phyloP scores from a whole-genome alignment of 2,113 vertebrate genomes.

The Connochaetes taurinus region DNA sequence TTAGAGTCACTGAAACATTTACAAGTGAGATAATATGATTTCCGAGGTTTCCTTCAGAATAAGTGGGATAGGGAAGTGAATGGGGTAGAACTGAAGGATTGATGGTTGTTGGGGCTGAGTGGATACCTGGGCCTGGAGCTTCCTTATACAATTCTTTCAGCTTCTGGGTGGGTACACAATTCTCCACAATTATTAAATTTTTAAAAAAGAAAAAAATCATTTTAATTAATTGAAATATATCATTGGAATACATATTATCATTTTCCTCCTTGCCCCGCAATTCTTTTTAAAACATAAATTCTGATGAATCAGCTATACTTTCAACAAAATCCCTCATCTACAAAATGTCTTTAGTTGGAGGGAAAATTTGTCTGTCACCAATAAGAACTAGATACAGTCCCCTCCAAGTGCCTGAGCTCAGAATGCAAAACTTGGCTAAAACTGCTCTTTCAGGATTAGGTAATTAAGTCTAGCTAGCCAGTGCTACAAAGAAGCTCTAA shows the following conservation, averaged over 20 bases:
- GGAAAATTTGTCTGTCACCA: not conserved
- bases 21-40: not conserved
- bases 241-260: not conserved
- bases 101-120: not conserved
- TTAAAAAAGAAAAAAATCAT: not conserved
- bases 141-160: not conserved
- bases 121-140: not conserved
- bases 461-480: not conserved
- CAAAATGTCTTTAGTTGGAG: not conserved
- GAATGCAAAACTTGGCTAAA: not conserved
- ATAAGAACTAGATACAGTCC: not conserved
- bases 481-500: not conserved
- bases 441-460: not conserved
- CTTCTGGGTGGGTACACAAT: not conserved
- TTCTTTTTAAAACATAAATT: not conserved
- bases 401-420: not conserved
- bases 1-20: not conserved
- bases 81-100: not conserved
- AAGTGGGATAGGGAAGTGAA: not conserved
- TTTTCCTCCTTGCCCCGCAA: not conserved
- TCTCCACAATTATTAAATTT: not conserved
- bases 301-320: not conserved
- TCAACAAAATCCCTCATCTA: not conserved
- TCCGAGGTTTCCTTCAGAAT: not conserved
- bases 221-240: not conserved